phyloP scores from a whole-genome alignment of 2,888 invertebrate species.

The Camptogramma bilineatum region DNA sequence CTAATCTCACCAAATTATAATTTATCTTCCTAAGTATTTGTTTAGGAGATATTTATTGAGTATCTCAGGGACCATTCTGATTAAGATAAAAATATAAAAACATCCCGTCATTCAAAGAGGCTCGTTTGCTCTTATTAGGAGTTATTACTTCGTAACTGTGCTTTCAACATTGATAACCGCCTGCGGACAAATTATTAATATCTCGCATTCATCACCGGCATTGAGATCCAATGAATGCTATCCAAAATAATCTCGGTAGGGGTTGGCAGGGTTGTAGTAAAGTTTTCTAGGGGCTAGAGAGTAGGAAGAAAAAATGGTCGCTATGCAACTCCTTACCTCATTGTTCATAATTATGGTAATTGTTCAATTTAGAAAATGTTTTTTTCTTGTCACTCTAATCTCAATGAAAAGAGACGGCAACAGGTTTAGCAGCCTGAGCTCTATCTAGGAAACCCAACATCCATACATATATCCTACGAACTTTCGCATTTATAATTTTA shows the following conservation, averaged over 20 bases:
- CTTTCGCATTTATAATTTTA: no score
- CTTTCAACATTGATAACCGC: slow-evolving; percentile 60
- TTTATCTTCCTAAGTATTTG: no score
- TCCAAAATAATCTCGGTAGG: slow-evolving; percentile 67
- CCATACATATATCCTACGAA: no score
- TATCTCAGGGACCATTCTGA: no score
- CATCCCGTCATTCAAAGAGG: slow-evolving; percentile 10
- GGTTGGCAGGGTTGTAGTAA: slow-evolving; percentile 4
- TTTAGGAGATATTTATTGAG: no score
- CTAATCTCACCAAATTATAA: neutral
- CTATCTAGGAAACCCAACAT: no score
- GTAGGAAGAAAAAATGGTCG: neutral
- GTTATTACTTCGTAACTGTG: slow-evolving; percentile 56
- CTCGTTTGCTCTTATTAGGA: slow-evolving; percentile 54
- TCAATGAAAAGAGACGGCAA: no score
- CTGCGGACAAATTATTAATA: slow-evolving; percentile 77
- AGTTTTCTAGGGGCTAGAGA: neutral
- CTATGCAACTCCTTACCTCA: no score
- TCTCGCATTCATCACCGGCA: slow-evolving; percentile 75
- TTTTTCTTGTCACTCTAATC: no score
- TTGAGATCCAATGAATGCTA: slow-evolving; percentile 73
- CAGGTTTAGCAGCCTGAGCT: no score
- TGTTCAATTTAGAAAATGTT: no score
- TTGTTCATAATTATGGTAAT: no score
- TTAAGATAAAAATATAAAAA: slow-evolving; percentile 5